Base-by-base conservation (phyloP, 2,888 invertebrate genomes). In the Choreutis nemorana region DNA sequence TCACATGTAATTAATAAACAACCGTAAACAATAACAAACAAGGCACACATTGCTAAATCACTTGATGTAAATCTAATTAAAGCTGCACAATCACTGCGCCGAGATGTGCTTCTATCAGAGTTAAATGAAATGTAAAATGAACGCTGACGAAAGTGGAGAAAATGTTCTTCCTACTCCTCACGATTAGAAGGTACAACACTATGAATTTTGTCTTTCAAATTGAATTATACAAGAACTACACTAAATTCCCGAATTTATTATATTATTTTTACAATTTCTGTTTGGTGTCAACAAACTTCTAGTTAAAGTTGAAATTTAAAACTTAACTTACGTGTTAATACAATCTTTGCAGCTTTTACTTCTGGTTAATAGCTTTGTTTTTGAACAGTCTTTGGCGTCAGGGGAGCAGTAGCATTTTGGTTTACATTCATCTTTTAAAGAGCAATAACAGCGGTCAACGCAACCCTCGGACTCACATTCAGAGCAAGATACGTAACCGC, bases 381-480 rank as follows among this genome's bases (percentile, higher is more conserved):
- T 72, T 1, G 61, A 55, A 0, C 60, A 38, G 23, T 78, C 79
- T 35, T 65, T 75, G 18, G 83, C 82, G 1, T 81, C 80, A 34
- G 82, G 71, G 1, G 83, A 83, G 40, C 87, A 87, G 49, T 85
- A 87, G 41, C 87, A 87, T 54, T 86, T 87, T 2, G 63, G 50
- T 37, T 64, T 73, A 35, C 71, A 77, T 34, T 81, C 81, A 3
- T 78, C 79, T 12, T 85, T 86, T 33, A 90, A 50, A 2, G 91
- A 91, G 52, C 94, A 94, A 50, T 94, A 94, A 49, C 94, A 94
- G 45, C 91, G 87, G 54, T 93, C 92, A 0, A 89, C 86, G 50
- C 92, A 92, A 8, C 90, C 88, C 44, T 92, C 92, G 2, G 91
- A 91, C 50, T 93, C 92, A 54, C 94, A 94, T 61, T 94, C 94